Percentiles rank a stretch among this genome's conserved stretches.
Evolutionary conservation across 2,797 vertebrate species (phyloP).

Genomic region (Pelobates cultripes): DNA sequence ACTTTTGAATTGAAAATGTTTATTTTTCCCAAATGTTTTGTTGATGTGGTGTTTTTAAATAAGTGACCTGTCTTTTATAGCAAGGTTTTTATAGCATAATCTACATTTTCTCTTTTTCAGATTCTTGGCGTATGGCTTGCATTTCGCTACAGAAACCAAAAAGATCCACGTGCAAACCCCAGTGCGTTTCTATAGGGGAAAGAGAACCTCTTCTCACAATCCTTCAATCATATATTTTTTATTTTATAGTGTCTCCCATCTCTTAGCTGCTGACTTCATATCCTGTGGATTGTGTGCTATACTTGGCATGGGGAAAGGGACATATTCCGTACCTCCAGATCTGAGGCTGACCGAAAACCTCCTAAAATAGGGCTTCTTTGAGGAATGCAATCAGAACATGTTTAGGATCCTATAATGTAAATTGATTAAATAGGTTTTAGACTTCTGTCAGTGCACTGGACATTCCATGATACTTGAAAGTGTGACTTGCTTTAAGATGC

Average conservation of each 20-base stretch:
- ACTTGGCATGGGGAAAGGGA: neutral
- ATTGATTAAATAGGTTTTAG: neutral
- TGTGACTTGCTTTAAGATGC: neutral
- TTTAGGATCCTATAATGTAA: conserved; percentile 4
- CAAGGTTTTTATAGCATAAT: too few species aligned
- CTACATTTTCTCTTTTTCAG: conserved; percentile 63
- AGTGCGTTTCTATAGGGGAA: conserved; percentile 89
- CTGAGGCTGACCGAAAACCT: conserved; percentile 5
- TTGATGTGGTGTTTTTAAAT: too few species aligned
- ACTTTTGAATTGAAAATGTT: too few species aligned
- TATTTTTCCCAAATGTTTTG: too few species aligned
- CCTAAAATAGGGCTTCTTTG: conserved; percentile 3
- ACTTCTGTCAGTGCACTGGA: neutral
- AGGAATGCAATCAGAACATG: conserved; percentile 20
- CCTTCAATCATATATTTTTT: conserved; percentile 24
- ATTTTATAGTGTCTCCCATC: conserved; percentile 19
- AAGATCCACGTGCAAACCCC: conserved; percentile 91
- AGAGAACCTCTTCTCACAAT: neutral
- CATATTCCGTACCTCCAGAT: neutral
- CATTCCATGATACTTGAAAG: neutral
- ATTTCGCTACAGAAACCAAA: conserved; percentile 92
- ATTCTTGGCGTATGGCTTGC: conserved; percentile 93
- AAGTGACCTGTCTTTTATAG: too few species aligned
- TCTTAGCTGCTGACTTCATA: conserved; percentile 44
- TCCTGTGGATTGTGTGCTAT: conserved; percentile 59